These are phyloP conservation scores for Pogonus chalceus DNA, from an alignment of 1,140 invertebrate genomes.

Conservation along the genomic window DNA sequence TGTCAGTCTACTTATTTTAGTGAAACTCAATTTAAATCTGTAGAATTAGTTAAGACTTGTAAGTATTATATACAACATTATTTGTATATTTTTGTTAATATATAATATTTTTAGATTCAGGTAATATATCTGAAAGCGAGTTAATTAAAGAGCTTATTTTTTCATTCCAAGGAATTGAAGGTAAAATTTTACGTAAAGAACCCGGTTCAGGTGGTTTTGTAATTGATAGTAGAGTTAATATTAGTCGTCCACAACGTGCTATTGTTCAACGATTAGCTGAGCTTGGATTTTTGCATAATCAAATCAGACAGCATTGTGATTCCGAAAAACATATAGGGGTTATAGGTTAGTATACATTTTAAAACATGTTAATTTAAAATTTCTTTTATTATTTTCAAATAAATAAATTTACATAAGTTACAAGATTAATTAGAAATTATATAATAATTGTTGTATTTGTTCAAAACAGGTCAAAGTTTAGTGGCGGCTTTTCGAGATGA, in stretches of 20 bases:
- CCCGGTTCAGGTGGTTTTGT: conserved; percentile 51
- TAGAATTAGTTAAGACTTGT: background rate
- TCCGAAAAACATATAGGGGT: conserved; percentile 47
- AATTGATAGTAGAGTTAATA: conserved; percentile 47
- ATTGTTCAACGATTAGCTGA: conserved; percentile 66
- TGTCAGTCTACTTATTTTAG: background rate
- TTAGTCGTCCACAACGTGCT: conserved; percentile 37
- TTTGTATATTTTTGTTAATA: background rate
- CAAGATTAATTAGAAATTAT: conserved; percentile 22
- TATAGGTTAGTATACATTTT: too few relatives aligned
- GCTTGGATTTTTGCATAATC: conserved; percentile 77
- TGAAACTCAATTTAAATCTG: background rate
- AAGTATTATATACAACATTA: background rate
- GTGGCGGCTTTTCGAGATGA: conserved; percentile 76
- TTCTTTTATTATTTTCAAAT: background rate
- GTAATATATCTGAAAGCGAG: conserved; percentile 29
- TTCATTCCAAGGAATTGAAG: conserved; percentile 72
- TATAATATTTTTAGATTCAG: conserved; percentile 16
- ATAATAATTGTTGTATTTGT: conserved; percentile 57
- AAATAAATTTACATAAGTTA: conserved; percentile 12
- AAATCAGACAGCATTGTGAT: conserved; percentile 59
- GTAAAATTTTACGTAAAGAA: conserved; percentile 61
- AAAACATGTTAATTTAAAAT: background rate
- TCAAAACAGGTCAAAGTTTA: conserved; percentile 81
- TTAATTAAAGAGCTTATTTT: conserved; percentile 70